Conservation (phyloP, 2,888 invertebrate genomes). For the Choreutis nemorana region DNA sequence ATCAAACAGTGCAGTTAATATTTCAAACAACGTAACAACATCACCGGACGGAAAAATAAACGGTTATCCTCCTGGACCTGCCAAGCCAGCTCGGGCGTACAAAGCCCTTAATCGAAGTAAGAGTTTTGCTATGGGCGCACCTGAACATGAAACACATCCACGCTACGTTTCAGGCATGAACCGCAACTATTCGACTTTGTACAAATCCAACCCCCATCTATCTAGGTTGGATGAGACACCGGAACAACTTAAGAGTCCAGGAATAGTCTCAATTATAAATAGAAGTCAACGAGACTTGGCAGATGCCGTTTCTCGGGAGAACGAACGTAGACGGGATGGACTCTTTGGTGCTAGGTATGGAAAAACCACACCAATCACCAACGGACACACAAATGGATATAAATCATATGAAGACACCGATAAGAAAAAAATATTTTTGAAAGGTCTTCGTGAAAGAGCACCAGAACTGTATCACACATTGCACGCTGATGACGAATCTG, state of each 20-base stretch:
- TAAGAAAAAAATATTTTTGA: conserved; percentile 73
- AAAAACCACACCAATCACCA: conserved; percentile 59
- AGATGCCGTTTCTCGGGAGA: conserved; percentile 65
- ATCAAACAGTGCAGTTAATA: conserved; percentile 71
- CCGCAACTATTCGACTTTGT: conserved; percentile 66
- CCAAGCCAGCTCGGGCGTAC: conserved; percentile 82
- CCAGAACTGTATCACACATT: conserved; percentile 77
- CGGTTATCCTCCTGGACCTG: conserved; percentile 68
- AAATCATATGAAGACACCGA: conserved; percentile 60
- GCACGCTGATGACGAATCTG: conserved; percentile 70
- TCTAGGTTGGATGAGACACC: conserved; percentile 75
- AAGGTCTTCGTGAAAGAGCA: conserved; percentile 73
- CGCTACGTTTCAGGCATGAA: conserved; percentile 54
- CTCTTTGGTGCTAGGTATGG: conserved; percentile 64
- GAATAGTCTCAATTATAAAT: conserved; percentile 85
- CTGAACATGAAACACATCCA: conserved; percentile 56
- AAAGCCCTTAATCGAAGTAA: conserved; percentile 82
- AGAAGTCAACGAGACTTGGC: conserved; percentile 82
- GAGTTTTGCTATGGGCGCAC: conserved; percentile 84
- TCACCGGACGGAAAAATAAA: conserved; percentile 45
- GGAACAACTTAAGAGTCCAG: conserved; percentile 82
- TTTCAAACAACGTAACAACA: conserved; percentile 56
- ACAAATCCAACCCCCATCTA: conserved; percentile 82
- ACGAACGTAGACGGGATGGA: conserved; percentile 60
- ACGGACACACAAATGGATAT: conserved; percentile 55